phyloP scores from a whole-genome alignment of 2,888 invertebrate species.

The Hydroisotoma schaefferi region DNA sequence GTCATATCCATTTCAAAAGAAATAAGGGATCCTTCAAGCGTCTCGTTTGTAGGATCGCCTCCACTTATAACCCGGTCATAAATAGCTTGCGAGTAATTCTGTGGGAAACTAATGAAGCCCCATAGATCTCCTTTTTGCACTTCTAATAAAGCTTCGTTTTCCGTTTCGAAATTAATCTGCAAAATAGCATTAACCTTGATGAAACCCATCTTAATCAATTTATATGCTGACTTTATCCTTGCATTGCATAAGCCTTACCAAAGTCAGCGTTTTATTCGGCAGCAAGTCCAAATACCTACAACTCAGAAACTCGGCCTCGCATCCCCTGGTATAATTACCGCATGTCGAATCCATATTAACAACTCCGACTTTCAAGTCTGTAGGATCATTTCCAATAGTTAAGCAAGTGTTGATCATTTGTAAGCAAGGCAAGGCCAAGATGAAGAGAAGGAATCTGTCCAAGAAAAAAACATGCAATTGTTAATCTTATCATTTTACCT shows the following conservation, averaged over 20 bases:
- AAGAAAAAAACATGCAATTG: neutral
- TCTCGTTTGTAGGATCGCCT: constrained; percentile 31
- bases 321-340: constrained; percentile 19
- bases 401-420: constrained; percentile 37
- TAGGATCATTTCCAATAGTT: constrained; percentile 38
- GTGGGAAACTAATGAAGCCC: constrained; percentile 36
- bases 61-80: constrained; percentile 32
- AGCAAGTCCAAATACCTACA: constrained; percentile 32
- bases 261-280: constrained; percentile 24
- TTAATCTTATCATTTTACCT: too few species aligned
- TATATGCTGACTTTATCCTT: too few species aligned
- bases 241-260: constrained; percentile 24
- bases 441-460: constrained; percentile 34
- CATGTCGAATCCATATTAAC: constrained; percentile 34
- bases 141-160: constrained; percentile 27
- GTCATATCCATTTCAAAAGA: constrained; percentile 41
- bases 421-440: constrained; percentile 33
- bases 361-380: constrained; percentile 30
- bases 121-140: constrained; percentile 31
- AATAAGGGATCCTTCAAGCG: constrained; percentile 34
- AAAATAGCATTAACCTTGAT: neutral
- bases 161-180: constrained; percentile 28
- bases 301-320: constrained; percentile 20
- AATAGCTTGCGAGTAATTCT: constrained; percentile 28
- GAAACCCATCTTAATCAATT: too few species aligned